Percentiles rank a stretch among this genome's conserved stretches.
These are phyloP conservation scores for Odontothrips loti DNA, from an alignment of 2,888 invertebrate genomes.

Conservation along the genomic window DNA sequence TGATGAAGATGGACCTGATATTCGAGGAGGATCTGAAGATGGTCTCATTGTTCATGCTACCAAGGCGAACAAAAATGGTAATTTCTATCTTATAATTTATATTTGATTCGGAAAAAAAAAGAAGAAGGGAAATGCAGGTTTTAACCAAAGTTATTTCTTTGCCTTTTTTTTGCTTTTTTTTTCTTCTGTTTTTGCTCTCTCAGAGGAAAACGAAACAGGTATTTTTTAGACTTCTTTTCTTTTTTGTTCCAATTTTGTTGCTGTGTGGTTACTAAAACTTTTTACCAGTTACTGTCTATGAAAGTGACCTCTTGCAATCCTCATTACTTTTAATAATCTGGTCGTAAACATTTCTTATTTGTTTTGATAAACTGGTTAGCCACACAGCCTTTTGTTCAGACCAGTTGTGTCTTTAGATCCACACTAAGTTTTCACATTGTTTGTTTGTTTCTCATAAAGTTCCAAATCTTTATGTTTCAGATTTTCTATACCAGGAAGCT, in stretches of 20 bases:
- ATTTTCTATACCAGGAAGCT: constrained; percentile 93
- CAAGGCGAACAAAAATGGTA: constrained; percentile 81
- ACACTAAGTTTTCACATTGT: constrained; percentile 37
- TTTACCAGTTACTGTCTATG: neutral
- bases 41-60: constrained; percentile 95
- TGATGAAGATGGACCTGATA: constrained; percentile 83
- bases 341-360: constrained; percentile 28
- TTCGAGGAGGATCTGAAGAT: constrained; percentile 89
- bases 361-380: neutral
- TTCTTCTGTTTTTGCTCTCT: constrained; percentile 40
- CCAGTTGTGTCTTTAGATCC: constrained; percentile 27
- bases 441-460: constrained; percentile 39
- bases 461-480: constrained; percentile 50
- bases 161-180: constrained; percentile 34
- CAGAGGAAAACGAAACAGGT: constrained; percentile 53
- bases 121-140: constrained; percentile 28
- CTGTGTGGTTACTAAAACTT: constrained; percentile 28
- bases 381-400: neutral
- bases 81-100: constrained; percentile 37
- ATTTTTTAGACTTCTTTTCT: constrained; percentile 29
- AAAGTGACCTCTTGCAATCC: no score
- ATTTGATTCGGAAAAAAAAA: constrained; percentile 30
- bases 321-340: no score
- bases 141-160: constrained; percentile 29
- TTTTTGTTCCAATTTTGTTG: neutral